Evolutionary conservation across 2,113 vertebrate species (phyloP).

Genomic region (Amphilophus citrinellus): DNA sequence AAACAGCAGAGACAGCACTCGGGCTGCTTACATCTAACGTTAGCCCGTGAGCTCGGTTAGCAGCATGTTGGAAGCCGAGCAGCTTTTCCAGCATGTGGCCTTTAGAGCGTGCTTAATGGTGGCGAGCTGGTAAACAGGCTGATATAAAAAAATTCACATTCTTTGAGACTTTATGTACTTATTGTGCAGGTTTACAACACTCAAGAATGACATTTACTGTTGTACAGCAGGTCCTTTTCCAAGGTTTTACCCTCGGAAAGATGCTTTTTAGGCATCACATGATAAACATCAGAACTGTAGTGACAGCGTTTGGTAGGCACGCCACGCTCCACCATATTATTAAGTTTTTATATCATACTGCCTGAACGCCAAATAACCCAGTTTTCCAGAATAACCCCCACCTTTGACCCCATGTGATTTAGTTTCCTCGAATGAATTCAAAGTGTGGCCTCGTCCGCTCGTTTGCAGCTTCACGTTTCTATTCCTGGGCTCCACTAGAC

Average conservation of each 20-base stretch:
- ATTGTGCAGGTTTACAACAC: background rate
- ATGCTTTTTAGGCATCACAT: background rate
- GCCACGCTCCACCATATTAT: too few relatives aligned
- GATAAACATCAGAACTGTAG: background rate
- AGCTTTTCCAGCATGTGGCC: too few relatives aligned
- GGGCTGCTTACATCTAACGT: background rate
- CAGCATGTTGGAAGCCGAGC: too few relatives aligned
- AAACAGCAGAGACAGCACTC: fast-evolving
- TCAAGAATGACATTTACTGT: too few relatives aligned
- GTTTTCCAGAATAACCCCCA: too few relatives aligned
- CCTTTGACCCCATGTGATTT: background rate
- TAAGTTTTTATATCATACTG: too few relatives aligned
- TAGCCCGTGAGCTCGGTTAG: background rate
- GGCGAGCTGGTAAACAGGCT: background rate
- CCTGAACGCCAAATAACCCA: too few relatives aligned
- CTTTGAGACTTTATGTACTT: too few relatives aligned
- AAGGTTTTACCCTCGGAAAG: background rate
- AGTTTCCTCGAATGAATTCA: background rate
- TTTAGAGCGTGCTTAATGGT: too few relatives aligned
- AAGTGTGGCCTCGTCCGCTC: background rate
- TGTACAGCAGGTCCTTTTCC: background rate
- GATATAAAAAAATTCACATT: background rate
- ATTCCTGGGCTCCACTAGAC: background rate
- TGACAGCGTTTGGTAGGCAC: background rate
- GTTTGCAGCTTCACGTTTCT: background rate